These are phyloP conservation scores for Fopius arisanus DNA, from an alignment of 1,140 invertebrate genomes.

Conservation along the genomic window DNA sequence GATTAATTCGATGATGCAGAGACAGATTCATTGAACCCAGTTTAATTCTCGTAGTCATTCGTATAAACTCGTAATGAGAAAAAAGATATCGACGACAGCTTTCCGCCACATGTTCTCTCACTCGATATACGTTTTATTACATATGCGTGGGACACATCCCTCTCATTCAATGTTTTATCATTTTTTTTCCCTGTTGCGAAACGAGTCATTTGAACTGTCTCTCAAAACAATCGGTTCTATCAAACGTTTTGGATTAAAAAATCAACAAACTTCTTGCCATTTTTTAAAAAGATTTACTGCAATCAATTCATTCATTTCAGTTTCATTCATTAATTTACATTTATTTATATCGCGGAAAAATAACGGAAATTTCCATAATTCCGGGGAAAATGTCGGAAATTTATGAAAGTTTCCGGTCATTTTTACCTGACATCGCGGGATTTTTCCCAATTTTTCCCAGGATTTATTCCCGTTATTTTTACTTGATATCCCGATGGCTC, in stretches of 20 bases:
- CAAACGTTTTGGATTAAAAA: neutral
- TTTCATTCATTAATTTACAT: too few species aligned
- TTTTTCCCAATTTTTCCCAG: too few species aligned
- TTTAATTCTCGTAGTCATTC: constrained; percentile 35
- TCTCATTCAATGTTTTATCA: constrained; percentile 22
- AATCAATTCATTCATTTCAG: too few species aligned
- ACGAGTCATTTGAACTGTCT: neutral
- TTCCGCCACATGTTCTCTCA: constrained; percentile 46
- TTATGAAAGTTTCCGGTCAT: too few species aligned
- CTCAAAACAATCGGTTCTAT: neutral
- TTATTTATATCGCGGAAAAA: too few species aligned
- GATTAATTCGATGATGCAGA: neutral
- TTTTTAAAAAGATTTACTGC: too few species aligned
- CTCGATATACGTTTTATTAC: constrained; percentile 14
- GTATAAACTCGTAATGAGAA: constrained; percentile 24
- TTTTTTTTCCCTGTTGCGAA: neutral
- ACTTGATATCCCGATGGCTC: too few species aligned
- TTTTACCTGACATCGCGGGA: too few species aligned
- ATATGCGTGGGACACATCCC: neutral
- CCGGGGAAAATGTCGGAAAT: too few species aligned
- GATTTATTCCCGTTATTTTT: too few species aligned
- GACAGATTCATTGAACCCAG: constrained; percentile 44
- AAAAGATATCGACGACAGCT: constrained; percentile 50
- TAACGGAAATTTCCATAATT: too few species aligned
- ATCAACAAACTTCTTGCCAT: neutral